These are phyloP conservation scores for Pelodiscus sinensis DNA, from an alignment of 2,113 vertebrate species.

Conservation along the genomic window DNA sequence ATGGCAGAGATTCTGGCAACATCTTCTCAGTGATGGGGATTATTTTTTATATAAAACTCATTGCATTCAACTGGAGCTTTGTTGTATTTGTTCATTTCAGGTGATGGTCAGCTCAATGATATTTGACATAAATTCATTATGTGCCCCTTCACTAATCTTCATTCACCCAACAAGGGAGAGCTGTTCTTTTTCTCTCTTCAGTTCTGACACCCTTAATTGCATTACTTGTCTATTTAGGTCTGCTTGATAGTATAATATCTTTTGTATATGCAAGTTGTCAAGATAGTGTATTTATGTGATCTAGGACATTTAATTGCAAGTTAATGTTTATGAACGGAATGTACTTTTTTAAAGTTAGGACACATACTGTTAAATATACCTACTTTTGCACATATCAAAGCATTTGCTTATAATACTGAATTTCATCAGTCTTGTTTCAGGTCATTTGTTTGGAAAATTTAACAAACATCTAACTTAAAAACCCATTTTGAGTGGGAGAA, in stretches of 20 bases:
- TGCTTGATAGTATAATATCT: background rate
- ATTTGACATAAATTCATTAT: background rate
- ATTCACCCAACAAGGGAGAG: rapidly evolving
- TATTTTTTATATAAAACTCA: background rate
- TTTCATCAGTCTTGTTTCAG: background rate
- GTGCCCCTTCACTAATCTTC: background rate
- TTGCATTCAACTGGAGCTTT: background rate
- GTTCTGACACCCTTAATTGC: background rate
- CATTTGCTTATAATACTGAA: background rate
- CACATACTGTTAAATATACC: background rate
- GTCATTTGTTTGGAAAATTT: background rate
- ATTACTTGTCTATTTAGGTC: background rate
- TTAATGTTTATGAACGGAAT: background rate
- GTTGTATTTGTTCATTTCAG: background rate
- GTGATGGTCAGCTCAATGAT: background rate
- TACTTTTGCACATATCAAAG: background rate
- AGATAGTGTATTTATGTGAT: rapidly evolving
- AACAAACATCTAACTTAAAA: background rate
- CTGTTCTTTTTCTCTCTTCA: background rate
- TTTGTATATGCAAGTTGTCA: background rate
- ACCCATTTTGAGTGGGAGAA: background rate
- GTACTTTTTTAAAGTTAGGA: rapidly evolving
- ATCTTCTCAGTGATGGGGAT: background rate
- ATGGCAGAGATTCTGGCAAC: background rate
- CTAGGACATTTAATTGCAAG: background rate